Base-by-base conservation (phyloP, 2,888 invertebrate species). In the Ochropleura plecta region DNA sequence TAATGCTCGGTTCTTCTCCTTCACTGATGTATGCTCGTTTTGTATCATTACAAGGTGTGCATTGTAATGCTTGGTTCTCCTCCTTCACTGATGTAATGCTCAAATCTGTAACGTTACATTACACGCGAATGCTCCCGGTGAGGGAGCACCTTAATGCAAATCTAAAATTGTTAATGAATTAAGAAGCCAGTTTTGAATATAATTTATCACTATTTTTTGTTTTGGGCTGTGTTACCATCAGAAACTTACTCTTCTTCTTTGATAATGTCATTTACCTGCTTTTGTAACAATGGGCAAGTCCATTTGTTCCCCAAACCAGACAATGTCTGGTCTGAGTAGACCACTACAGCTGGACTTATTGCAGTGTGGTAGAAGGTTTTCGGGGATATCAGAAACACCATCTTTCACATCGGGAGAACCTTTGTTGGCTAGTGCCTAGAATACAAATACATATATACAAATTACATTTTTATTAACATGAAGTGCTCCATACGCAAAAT, bases 271-370 rank as follows among this genome's bases (percentile, higher is more conserved):
- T 55, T 20, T 20, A 55, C 98, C 96, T 83, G 98, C 97, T 92
- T 96, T 95, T 5, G 95, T 88, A 62, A 98, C 90, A 18, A 98
- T 97, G 68, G 95, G 91, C 3, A 94, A 88, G 80, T 98, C 97
- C 72, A 99, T 95, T 85, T 94, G 96, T 95, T 99, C 99, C 5
- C 98, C 98, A 95, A 98, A 99, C 99, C 99, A 99, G 10, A 98
- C 98, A 81, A 99, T 98, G 89, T 98, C 97, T 4, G 98, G 98
- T 70, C 99, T 95, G 14, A 98, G 92, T 55, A 99, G 93, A 0
- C 98, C 98, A 46, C 95, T 94, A 91, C 98, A 99, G n/a, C 86
- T 87, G 5, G 90, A 69, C 75, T 97, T 96, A 79, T 94, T 96
- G 91, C 98, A 99, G 85, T 97, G 97, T 14, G 98, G 98, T 69